Base-by-base conservation (phyloP, 2,797 vertebrate genomes). In the Semotilus atromaculatus region DNA sequence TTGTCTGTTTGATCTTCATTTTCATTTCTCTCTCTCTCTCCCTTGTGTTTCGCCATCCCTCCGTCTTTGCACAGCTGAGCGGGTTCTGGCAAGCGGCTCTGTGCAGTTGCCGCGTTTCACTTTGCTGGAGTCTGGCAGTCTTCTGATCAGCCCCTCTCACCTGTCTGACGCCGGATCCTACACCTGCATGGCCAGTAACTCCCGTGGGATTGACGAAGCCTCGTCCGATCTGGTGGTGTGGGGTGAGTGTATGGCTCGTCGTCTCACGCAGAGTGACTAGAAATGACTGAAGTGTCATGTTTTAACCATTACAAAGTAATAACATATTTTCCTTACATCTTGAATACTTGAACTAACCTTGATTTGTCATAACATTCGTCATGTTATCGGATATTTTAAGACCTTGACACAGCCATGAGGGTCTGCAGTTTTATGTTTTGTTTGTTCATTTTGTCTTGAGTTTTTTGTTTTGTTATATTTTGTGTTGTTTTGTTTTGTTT, bases 131-230 rank as follows among this genome's bases (percentile, higher is more conserved):
- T 99, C 98, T 0, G 98, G 98, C 82, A 99, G 98, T 64, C 95
- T 99, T 43, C 97, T 99, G 10, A 84, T 99, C 91, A 98, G 97
- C 77, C 98, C 98, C 3, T 96, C 97, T 0, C 97, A 97, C 90
- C 96, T 98, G 90, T 94, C 97, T 0, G 98, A 99, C 0, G 97
- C 96, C 0, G 98, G 98, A 60, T 96, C 96, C 88, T 99, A 99
- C 92, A 96, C 96, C 58, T 99, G 98, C 91, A 93, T 98, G 94
- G 98, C 98, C 68, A 97, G 97, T 93, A 99, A 99, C 94, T 99
- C 98, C 3, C 94, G 98, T 0, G 98, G 98, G 3, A 96, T 97
- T 1, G 98, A 99, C 0, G 98, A 99, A 90, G 97, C 97, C 0
- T 96, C 97, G 0, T 97, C 98, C 0, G 97, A 97, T 92, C 96